Evolutionary conservation across 1,140 invertebrate genomes (phyloP).

Genomic region (Megalonaias nervosa): DNA sequence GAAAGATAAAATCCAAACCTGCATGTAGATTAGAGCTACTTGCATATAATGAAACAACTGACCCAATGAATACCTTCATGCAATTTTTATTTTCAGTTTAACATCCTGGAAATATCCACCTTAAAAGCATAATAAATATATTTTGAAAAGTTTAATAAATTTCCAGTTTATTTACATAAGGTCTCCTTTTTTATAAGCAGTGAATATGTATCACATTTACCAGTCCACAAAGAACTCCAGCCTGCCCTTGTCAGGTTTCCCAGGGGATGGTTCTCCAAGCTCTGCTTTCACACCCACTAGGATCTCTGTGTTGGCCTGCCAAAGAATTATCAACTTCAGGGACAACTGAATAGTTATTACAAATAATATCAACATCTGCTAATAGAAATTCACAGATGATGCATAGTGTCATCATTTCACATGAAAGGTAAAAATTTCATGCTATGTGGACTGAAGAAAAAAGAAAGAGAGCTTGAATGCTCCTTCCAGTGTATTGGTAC

Average conservation of each 20-base stretch:
- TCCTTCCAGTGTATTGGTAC: not conserved
- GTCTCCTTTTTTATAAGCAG: not conserved
- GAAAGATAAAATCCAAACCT: no score
- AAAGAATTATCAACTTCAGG: slow-evolving; percentile 14
- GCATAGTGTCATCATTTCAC: not conserved
- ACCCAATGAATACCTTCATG: no score
- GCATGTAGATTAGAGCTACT: no score
- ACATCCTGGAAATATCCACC: no score
- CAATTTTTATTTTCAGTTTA: no score
- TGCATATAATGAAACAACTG: no score
- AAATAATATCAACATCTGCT: not conserved
- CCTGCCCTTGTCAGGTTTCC: slow-evolving; percentile 85
- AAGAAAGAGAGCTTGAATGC: no score
- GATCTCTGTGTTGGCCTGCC: slow-evolving; percentile 89
- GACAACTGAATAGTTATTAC: not conserved
- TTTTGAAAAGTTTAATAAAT: no score
- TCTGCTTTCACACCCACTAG: slow-evolving; percentile 95
- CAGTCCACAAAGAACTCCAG: slow-evolving; percentile 97
- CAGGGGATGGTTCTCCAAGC: slow-evolving; percentile 84
- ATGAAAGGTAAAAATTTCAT: not conserved
- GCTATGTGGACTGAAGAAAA: not conserved
- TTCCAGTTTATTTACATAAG: not conserved
- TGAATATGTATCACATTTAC: slow-evolving; percentile 73
- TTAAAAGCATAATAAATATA: no score
- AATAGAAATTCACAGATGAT: not conserved